These are phyloP conservation scores for Romanogobio albipinnatus DNA, from an alignment of 2,113 vertebrate species.

Conservation along the genomic window DNA sequence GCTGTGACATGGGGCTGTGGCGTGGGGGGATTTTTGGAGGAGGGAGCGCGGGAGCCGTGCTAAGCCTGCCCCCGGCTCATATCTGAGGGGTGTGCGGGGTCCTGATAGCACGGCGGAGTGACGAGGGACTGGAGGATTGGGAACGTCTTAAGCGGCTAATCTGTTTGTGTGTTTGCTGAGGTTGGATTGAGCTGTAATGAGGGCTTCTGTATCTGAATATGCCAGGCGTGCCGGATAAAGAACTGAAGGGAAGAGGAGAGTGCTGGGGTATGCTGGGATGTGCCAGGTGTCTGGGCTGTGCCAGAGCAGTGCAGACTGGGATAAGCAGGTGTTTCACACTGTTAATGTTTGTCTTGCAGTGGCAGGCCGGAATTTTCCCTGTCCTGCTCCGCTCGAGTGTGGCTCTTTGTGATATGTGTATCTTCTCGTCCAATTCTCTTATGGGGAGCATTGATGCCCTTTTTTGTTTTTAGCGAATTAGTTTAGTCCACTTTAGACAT, in stretches of 20 bases:
- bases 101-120: constrained; percentile 78
- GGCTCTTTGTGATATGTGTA: neutral
- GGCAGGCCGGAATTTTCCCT: constrained; percentile 42
- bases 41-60: constrained; percentile 67
- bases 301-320: constrained; percentile 23
- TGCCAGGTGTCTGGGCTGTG: constrained; percentile 57
- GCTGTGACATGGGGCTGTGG: constrained; percentile 80
- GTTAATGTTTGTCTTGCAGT: constrained; percentile 47
- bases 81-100: constrained; percentile 80
- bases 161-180: constrained; percentile 87
- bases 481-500: no score
- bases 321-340: constrained; percentile 55
- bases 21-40: constrained; percentile 74
- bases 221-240: constrained; percentile 80
- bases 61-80: constrained; percentile 83
- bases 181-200: constrained; percentile 85
- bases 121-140: constrained; percentile 78
- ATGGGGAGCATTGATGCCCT: constrained; percentile 33
- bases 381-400: constrained; percentile 6
- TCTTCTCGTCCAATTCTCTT: constrained; percentile 14
- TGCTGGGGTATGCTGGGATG: constrained; percentile 46
- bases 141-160: constrained; percentile 84
- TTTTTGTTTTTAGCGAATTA: neutral
- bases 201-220: constrained; percentile 85
- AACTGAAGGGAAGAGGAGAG: constrained; percentile 51